Evolutionary conservation across 30 jellyfish, hydroid and myxozoan genomes (phyloP).

Genomic region (Mastigias papua): DNA sequence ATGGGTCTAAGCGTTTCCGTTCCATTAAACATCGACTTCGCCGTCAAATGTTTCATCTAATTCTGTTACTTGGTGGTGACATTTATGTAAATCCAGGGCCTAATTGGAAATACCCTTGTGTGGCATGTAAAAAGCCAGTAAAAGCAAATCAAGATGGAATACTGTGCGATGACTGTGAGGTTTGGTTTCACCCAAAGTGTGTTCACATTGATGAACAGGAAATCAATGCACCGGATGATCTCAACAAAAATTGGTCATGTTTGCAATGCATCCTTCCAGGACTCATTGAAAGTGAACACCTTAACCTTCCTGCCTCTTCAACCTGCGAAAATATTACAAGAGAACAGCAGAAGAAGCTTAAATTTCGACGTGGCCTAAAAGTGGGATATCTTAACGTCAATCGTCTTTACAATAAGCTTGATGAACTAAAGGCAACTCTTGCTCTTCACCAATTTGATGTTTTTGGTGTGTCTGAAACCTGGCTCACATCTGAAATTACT

Average conservation of each 20-base stretch:
- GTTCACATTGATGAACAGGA: constrained; percentile 58
- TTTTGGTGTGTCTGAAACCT: constrained; percentile 57
- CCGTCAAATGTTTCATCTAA: constrained; percentile 26
- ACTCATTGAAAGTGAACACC: constrained; percentile 27
- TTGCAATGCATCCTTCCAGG: constrained; percentile 61
- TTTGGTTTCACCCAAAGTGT: constrained; percentile 52
- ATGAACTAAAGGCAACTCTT: constrained; percentile 31
- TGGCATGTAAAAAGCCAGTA: constrained; percentile 60
- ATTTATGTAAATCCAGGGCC: constrained; percentile 68
- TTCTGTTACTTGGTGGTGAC: constrained; percentile 59
- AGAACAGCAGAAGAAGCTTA: constrained; percentile 41
- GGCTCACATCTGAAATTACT: constrained; percentile 57
- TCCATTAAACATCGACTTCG: constrained; percentile 59
- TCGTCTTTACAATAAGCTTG: constrained; percentile 53
- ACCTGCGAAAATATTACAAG: constrained; percentile 11
- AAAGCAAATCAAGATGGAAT: constrained; percentile 57
- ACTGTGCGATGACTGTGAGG: constrained; percentile 55
- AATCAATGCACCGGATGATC: constrained; percentile 24
- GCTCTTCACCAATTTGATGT: constrained; percentile 36
- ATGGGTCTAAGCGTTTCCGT: constrained; percentile 51
- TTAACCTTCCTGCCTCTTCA: constrained; percentile 48
- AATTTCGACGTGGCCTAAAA: constrained; percentile 49
- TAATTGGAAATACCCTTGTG: constrained; percentile 44
- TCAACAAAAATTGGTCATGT: constrained; percentile 42
- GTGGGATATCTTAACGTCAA: constrained; percentile 62